Evolutionary conservation across 2,888 invertebrate species (phyloP).

Genomic region (Epistrophe grossulariae): DNA sequence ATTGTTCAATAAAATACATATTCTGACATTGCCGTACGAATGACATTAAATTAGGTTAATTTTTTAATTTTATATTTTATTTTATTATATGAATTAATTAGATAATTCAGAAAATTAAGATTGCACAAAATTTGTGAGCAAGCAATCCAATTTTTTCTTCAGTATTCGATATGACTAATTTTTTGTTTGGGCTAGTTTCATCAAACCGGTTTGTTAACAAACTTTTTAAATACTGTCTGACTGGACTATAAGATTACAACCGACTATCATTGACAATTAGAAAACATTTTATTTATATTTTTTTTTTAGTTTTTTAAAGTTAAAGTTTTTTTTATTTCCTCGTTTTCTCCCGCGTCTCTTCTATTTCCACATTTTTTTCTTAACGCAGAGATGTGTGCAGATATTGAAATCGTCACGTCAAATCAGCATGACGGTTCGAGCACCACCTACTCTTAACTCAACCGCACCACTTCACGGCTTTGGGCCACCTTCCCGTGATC

Average conservation of each 20-base stretch:
- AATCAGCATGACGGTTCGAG: slow-evolving; percentile 94
- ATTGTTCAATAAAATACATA: no score
- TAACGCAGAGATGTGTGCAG: slow-evolving; percentile 86
- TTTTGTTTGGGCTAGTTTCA: no score
- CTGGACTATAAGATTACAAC: background rate
- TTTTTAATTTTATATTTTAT: no score
- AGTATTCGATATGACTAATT: no score
- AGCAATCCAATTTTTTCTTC: no score
- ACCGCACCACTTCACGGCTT: slow-evolving; percentile 87
- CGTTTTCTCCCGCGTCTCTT: slow-evolving; percentile 83
- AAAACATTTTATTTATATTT: background rate
- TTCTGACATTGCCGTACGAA: no score
- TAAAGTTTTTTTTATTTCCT: slow-evolving; percentile 71
- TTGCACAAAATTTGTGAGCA: no score
- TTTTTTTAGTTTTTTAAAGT: slow-evolving; percentile 10
- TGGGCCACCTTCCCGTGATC: slow-evolving; percentile 83
- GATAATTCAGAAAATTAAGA: no score
- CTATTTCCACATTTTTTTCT: slow-evolving; percentile 84
- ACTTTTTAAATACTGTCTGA: no score
- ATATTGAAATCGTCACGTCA: slow-evolving; percentile 95
- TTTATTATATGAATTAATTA: no score
- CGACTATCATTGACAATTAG: background rate
- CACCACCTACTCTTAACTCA: slow-evolving; percentile 87
- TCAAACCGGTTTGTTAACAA: no score
- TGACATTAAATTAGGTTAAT: no score